Base-by-base conservation (phyloP, 2,797 vertebrate species). In the Euphonia xanthogaster region DNA sequence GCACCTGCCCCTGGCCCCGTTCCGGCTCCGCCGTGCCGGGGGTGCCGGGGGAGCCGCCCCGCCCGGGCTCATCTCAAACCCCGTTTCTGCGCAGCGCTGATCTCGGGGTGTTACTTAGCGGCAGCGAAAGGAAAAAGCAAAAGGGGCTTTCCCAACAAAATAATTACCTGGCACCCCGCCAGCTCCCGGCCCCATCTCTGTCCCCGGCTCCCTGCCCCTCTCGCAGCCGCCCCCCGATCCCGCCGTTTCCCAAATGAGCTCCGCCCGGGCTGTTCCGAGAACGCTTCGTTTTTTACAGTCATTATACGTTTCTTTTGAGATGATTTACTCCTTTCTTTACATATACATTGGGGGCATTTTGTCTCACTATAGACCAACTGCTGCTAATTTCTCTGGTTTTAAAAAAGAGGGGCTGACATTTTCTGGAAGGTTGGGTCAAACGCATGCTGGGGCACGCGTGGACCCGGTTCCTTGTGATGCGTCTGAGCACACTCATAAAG, bases 401-500 rank as follows among this genome's bases (percentile, higher is more conserved):
- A 79, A 82, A 92, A 78, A 93, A 94, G 96, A 83, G 48, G 25
- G 96, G 87, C 97, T 92, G 98, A 97, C 98, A 95, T 97, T 96
- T 98, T 97, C 94, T 92, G 98, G 98, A 98, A 97, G 97, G 95
- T 94, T 97, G 96, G 92, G 97, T 97, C 97, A 97, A 31, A 60
- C 96, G 91, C 97, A 97, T 78, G 98, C 98, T 98, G 98, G 80
- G 97, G 95, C 96, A 97, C 98, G 97, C 98, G 98, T 98, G 98
- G 98, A 97, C 96, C 92, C 82, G 9, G 93, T 78, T 97, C 94
- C 97, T 95, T 94, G 76, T 71, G 88, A 79, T 67, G 70, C 20
- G 40, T 94, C 97, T 94, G 86, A 97, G 80, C 88, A 78, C 94
- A 88, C 88, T 54, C 94, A 58, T 94, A 88, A 96, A 97, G 96